A percentile compares a stretch with the other conserved stretches of the same genome.
These are phyloP conservation scores for Cherax destructor DNA, from an alignment of 1,140 invertebrate genomes.

Conservation along the genomic window DNA sequence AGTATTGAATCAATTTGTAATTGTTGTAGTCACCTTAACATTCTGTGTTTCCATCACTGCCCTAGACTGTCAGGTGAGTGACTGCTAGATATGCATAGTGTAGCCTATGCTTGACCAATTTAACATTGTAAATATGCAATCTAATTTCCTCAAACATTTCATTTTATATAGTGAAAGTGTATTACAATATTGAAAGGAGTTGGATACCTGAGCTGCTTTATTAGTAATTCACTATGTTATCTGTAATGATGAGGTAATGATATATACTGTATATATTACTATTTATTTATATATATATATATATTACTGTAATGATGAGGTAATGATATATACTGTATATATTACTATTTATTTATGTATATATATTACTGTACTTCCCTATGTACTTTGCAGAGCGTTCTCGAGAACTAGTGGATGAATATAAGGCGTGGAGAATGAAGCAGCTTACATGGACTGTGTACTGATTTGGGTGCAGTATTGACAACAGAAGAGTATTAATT, in stretches of 20 bases:
- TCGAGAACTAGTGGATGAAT: slow-evolving; percentile 11
- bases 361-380: not conserved
- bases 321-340: no score
- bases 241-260: no score
- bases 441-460: slow-evolving; percentile 21
- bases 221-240: no score
- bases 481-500: not conserved
- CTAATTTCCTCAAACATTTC: no score
- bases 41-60: slow-evolving; percentile 37
- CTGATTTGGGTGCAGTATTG: not conserved
- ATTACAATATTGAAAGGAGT: no score
- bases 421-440: slow-evolving; percentile 27
- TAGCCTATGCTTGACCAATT: no score
- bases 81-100: not conserved
- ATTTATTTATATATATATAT: no score
- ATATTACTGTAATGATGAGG: no score
- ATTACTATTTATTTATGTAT: not conserved
- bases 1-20: slow-evolving; percentile 29
- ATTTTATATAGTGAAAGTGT: no score
- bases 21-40: slow-evolving; percentile 13
- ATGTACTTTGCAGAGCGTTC: slow-evolving; percentile 4
- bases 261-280: no score
- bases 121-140: no score
- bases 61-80: slow-evolving; percentile 14
- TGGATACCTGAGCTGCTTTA: no score